Conservation (phyloP, 2,888 invertebrate species). For the Habrosyne pyritoides region DNA sequence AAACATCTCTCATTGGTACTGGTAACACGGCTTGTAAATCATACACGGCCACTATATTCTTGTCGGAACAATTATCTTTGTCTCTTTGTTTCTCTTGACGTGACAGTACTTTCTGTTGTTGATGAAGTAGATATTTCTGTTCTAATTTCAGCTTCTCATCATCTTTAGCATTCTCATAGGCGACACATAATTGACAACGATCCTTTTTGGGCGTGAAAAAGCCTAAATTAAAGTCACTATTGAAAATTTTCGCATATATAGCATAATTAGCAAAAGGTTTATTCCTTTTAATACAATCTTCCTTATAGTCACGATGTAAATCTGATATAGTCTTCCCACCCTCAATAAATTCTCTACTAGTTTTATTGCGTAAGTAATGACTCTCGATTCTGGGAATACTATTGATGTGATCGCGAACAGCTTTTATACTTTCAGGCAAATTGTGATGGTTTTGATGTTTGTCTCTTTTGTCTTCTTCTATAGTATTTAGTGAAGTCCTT, state of each 20-base stretch:
- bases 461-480: conserved; percentile 22
- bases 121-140: conserved; percentile 19
- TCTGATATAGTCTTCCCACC: conserved; percentile 30
- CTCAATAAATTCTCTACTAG: conserved; percentile 30
- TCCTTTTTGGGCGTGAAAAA: conserved; percentile 30
- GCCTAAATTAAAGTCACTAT: conserved; percentile 23
- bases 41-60: background rate
- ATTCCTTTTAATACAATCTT: conserved; percentile 14
- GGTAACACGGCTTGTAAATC: background rate
- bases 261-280: conserved; percentile 25
- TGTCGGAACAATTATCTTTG: background rate
- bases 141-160: conserved; percentile 22
- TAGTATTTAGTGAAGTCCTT: conserved; percentile 13
- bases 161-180: conserved; percentile 27
- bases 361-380: conserved; percentile 29
- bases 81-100: conserved; percentile 9
- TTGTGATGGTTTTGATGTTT: conserved; percentile 24
- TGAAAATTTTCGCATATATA: conserved; percentile 26
- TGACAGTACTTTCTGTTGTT: conserved; percentile 25
- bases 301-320: conserved; percentile 27
- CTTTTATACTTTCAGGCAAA: conserved; percentile 25
- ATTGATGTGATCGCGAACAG: conserved; percentile 27
- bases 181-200: conserved; percentile 30
- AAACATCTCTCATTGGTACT: background rate
- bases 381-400: conserved; percentile 31